Base-by-base conservation (phyloP, 1,140 invertebrate genomes). In the Aphidius gifuensis region DNA sequence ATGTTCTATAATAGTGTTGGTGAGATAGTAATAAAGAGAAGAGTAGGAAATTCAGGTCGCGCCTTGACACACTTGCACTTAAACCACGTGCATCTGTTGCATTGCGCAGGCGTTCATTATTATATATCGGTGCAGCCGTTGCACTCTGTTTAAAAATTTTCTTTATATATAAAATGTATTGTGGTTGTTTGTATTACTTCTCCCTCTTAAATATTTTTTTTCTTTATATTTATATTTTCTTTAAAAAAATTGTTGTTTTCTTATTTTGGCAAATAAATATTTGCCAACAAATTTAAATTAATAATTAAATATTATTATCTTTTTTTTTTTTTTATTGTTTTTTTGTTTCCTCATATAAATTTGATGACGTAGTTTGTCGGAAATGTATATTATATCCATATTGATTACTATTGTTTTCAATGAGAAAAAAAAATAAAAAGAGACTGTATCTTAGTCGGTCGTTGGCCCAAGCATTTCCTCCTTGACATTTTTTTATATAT, bases 41-140 rank as follows among this genome's bases (percentile, higher is more conserved):
- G 65, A 75, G 77, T 67, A 79, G 77, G 79, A 80, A 81, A 81
- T 81, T 80, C 79, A 81, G 79, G 79, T 81, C 79, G 78, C 77
- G 79, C 79, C 79, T 81, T 81, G 79, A 81, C 79, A 81, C 72
- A 80, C 78, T 80, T 81, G 76, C 74, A 76, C 76, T 79, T 75
- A 32, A 32, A 80, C 77, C 79, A 80, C 79, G 79, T 80, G 78
- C 78, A 80, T 78, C 74, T 69, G 68, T 62, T 65, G 61, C 68
- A 64, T 65, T 61, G 72, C 74, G 74, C 76, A 76, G 43, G 43
- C 43, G 43, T 44, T 44, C 43, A 44, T 11, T 44, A 11, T 44
- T 44, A 11, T 11, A 44, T 44, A 32, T 32, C 23, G 23, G 23
- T 32, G 2, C 2, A 32, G 23, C 23, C 64, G 58, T 65, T 66